Base-by-base conservation (phyloP, 2,797 vertebrate genomes). In the Antennarius maculatus region DNA sequence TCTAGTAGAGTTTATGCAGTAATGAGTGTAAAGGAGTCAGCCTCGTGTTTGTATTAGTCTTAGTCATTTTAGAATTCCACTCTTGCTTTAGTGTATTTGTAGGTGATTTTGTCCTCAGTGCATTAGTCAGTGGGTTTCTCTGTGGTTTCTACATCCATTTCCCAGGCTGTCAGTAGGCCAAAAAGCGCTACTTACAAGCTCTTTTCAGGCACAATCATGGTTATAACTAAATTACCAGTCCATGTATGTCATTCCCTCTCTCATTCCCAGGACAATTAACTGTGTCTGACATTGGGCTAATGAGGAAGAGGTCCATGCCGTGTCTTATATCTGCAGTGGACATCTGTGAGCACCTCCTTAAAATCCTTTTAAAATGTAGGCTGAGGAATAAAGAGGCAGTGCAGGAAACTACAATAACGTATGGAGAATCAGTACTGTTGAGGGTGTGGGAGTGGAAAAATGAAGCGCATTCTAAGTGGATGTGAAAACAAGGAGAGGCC, bases 201-300 rank as follows among this genome's bases (percentile, higher is more conserved):
- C 52, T 83, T 64, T 49, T 74, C 56, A 54, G 70, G 80, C 81
- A 74, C 81, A 54, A 76, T 80, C 56, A 50, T 10, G 14, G 65
- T 77, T 51, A 62, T 83, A 87, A 90, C 82, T 41, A 79, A 81
- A 88, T 90, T 90, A 90, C 69, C 83, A 79, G 78, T 69, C 69
- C n/a, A 7, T 70, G 57, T 71, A 64, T 70, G 70, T 74, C 39
- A 13, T 71, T 64, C 65, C 71, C 74, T 74, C 31, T 73, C 74
- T 81, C 75, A 74, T 83, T 88, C 84, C 57, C 80, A 66, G 41
- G 80, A 80, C 79, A 80, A 71, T 87, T 79, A 74, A 56, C 51
- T 49, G 69, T 11, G 34, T 83, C 79, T 72, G 70, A 81, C 69
- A 45, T 58, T 15, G 34, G 66, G 29, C 79, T 87, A 84, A 90